phyloP scores from a whole-genome alignment of 37 sponge, comb jelly and placozoan genomes.

The Halichondria panicea region DNA sequence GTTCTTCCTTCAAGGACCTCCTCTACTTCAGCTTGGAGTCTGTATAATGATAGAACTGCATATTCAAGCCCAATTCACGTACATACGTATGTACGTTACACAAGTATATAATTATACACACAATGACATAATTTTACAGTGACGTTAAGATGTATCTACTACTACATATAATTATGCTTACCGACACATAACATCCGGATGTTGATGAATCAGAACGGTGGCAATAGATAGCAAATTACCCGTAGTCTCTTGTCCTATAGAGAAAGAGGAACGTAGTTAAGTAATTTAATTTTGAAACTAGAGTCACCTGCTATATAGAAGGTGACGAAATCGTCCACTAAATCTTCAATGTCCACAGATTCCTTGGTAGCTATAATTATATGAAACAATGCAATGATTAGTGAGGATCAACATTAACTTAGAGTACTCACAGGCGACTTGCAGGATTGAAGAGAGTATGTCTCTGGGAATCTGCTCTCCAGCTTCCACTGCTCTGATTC shows the following conservation, averaged over 20 bases:
- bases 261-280: neutral
- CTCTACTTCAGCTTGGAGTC: no score
- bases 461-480: slow-evolving; percentile 7
- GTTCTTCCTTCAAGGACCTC: slow-evolving; percentile 1
- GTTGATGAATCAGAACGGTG: neutral
- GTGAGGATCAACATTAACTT: neutral
- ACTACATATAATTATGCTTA: no score
- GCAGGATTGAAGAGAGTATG: neutral
- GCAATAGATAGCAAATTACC: neutral
- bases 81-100: no score
- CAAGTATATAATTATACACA: no score
- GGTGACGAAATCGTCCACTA: slow-evolving; percentile 10
- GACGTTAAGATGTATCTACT: no score
- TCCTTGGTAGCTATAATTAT: no score
- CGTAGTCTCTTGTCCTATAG: slow-evolving; percentile 12
- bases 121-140: no score
- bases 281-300: neutral
- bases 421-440: neutral
- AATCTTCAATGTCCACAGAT: neutral
- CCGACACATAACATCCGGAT: neutral
- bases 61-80: no score
- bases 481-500: neutral
- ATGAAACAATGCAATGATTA: no score
- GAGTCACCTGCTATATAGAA: slow-evolving; percentile 1
- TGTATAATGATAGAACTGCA: no score